Evolutionary conservation across 2,888 invertebrate genomes (phyloP), one percentile per base, ranked within the genome.

Genomic region (Pseudanteris insignis): DNA sequence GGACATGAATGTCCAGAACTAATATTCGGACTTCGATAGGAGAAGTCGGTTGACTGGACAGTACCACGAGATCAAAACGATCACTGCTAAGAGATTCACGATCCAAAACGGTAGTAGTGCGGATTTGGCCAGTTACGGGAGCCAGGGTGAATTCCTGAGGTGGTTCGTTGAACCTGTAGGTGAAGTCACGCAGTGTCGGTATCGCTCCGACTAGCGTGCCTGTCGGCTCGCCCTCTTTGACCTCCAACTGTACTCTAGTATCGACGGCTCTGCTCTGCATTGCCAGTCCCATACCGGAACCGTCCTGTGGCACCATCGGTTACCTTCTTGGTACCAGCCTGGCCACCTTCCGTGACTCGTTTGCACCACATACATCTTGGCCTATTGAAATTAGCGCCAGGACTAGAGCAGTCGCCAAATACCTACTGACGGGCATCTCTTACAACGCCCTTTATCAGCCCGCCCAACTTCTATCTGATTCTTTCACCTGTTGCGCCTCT

Each of bases 1-100:
- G 92, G 82, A 98, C 97, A 82, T 98, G 98, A 41, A 94, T 86
- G 81, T 98, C 97, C 14, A 90, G 83, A 24, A 97, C 91, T 40
- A 89, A 85, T 68, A 97, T 91, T 68, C 93, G 85, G 46, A 97
- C 94, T 82, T 94, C 94, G 66, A 94, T 93, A 7, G 89, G 96
- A 83, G 91, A 95, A 21, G 90, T 93, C 9, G 94, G 94, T 76
- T 92, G 92, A 72, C 92, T 94, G 34, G 94, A 95, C 41, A 96
- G 83, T 38, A 96, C 91, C 34, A 96, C 93, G 68, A 96, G 84
- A 75, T 95, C 94, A 80, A 94, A 94, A 47, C 92, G 86, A 73
- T 91, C 89, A 70, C 83, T 85, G 51, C 87, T 85, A 69, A 94
- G 82, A 11, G 86, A 85, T 80, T 97, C 96, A 33, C 96, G 84